Evolutionary conservation across 2,888 invertebrate species (phyloP).

Genomic region (Chrysolina oricalcia): DNA sequence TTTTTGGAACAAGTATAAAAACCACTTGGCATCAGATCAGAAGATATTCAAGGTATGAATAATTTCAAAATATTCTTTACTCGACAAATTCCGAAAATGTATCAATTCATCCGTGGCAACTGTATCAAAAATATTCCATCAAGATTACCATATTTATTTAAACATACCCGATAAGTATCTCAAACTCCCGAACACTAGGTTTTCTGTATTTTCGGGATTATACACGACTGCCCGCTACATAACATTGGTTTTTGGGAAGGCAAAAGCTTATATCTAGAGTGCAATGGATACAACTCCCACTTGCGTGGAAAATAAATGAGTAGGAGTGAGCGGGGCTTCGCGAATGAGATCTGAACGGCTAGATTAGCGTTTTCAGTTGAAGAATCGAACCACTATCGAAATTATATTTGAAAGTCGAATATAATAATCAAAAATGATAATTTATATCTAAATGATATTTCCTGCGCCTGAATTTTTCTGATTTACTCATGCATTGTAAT

Average conservation of each 20-base stretch:
- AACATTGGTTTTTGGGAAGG: constrained; percentile 36
- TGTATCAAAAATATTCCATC: background rate
- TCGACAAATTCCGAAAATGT: too few relatives aligned
- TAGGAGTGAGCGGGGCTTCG: constrained; percentile 32
- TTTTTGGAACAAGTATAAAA: too few relatives aligned
- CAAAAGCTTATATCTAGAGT: constrained; percentile 39
- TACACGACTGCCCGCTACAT: constrained; percentile 15
- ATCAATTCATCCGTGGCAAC: background rate
- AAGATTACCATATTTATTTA: background rate
- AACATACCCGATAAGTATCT: background rate
- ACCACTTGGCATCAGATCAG: too few relatives aligned
- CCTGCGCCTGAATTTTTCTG: too few relatives aligned
- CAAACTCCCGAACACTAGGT: constrained; percentile 12
- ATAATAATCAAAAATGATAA: too few relatives aligned
- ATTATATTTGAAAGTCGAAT: background rate
- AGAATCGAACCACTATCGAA: background rate
- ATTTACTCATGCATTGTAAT: too few relatives aligned
- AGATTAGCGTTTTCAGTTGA: background rate
- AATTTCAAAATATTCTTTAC: too few relatives aligned
- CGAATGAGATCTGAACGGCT: background rate
- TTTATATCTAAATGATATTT: too few relatives aligned
- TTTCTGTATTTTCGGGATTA: constrained; percentile 24
- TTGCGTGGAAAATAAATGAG: constrained; percentile 22
- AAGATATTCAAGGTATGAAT: too few relatives aligned
- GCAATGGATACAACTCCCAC: constrained; percentile 40